Evolutionary conservation across 64 coral and sea anemone species (phyloP), one percentile per base, ranked within the genome.

Genomic region (Montipora capricornis): DNA sequence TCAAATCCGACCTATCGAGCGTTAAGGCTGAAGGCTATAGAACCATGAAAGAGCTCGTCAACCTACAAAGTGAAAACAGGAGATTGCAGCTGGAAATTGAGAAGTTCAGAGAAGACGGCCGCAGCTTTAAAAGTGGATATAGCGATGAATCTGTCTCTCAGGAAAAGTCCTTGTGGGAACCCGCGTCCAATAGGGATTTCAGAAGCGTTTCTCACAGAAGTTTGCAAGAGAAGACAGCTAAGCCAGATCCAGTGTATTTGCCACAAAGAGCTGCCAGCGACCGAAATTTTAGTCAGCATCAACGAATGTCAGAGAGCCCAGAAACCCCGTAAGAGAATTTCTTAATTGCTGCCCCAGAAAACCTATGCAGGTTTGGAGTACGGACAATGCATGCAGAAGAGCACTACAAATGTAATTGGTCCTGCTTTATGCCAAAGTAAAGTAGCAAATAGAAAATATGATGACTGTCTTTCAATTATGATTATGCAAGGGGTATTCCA

Each of bases 1-100:
- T 93, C 16, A 98, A 98, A 82, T 95, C 70, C 11, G 96, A 98
- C 66, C 79, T 98, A 20, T 92, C 90, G 26, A 88, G 79, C 76
- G 75, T 83, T 44, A 93, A 89, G 64, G 90, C 96, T 52, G 96
- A 98, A 29, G 91, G 82, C 55, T 98, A 98, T 66, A 98, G 92
- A 44, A 95, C 86, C 24, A 98, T 95, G 96, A 98, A 98, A 93
- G 90, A 90, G 16, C 86, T 91, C 20, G 89, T 93, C 51, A 98
- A 93, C 74, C 60, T 98, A 53, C 93, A 98, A 61, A 91, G 89
- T 66, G 89, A 98, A 45, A 87, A 93, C 80, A 98, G 89, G 80
- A 93, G 89, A 86, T 78, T 98, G 53, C 90, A 80, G 68, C 58
- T 91, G 66, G 92, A 93, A 77, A 48, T 98, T 48, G 96, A 93